These are phyloP conservation scores for Tinea pellionella DNA, from an alignment of 2,888 invertebrate genomes.

Conservation along the genomic window DNA sequence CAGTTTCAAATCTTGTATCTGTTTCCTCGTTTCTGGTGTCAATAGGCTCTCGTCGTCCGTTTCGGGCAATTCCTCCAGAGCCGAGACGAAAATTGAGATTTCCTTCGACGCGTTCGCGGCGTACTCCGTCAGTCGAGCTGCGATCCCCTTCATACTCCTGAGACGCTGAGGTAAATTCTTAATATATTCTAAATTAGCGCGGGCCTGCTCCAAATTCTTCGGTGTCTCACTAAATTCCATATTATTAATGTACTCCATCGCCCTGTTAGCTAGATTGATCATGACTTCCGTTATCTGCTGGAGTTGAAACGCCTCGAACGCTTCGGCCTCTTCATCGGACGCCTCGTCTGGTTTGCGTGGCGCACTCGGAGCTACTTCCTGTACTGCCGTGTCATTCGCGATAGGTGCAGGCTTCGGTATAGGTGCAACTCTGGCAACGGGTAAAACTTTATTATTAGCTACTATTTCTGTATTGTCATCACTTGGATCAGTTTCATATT, in stretches of 20 bases:
- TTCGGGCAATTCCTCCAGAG: conserved; percentile 50
- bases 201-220: conserved; percentile 17
- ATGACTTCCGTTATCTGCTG: conserved; percentile 57
- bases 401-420: neutral
- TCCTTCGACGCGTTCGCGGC: conserved; percentile 38
- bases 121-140: conserved; percentile 45
- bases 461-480: neutral
- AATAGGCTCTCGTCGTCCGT: conserved; percentile 49
- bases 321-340: conserved; percentile 18
- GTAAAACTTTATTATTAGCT: neutral
- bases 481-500: conserved; percentile 24
- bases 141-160: conserved; percentile 57
- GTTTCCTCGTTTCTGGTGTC: conserved; percentile 58
- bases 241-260: conserved; percentile 45
- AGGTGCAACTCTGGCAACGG: neutral
- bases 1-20: conserved; percentile 54
- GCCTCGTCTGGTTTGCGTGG: too few species aligned
- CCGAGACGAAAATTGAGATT: conserved; percentile 37
- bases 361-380: too few species aligned
- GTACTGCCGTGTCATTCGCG: too few species aligned
- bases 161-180: conserved; percentile 58
- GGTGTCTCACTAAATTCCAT: conserved; percentile 34
- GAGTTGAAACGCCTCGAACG: conserved; percentile 29
- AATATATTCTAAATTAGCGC: conserved; percentile 41
- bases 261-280: conserved; percentile 52